Conservation (phyloP, 2,113 vertebrate species). For the Argyrosomus japonicus region DNA sequence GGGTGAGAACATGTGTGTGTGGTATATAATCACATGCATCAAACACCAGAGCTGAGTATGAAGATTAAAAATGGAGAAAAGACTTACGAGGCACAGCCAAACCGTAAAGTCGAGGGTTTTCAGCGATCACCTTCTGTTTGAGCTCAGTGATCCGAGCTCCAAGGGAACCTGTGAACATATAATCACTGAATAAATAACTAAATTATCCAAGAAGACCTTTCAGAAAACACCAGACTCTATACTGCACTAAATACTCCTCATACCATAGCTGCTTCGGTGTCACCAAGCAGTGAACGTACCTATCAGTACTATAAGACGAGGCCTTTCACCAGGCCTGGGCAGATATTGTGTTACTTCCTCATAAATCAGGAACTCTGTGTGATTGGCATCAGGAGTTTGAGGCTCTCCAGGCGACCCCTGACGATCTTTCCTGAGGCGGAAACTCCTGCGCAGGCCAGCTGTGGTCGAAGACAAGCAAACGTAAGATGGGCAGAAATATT, state of each 20-base stretch:
- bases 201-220: not conserved
- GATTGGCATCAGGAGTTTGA: conserved; percentile 68
- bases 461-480: conserved; percentile 26
- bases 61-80: not conserved
- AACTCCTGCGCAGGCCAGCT: conserved; percentile 93
- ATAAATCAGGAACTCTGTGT: conserved; percentile 87
- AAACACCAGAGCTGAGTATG: no score
- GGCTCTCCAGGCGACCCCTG: conserved; percentile 80
- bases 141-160: conserved; percentile 92
- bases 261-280: not conserved
- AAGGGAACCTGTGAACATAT: conserved; percentile 85
- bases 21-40: no score
- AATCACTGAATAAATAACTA: not conserved
- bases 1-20: no score
- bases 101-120: conserved; percentile 91
- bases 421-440: conserved; percentile 88
- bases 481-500: not conserved
- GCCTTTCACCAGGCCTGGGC: conserved; percentile 86
- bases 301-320: conserved; percentile 92
- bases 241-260: no score
- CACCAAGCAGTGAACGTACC: conserved; percentile 80
- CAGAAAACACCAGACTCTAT: not conserved
- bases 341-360: conserved; percentile 92
- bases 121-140: conserved; percentile 93
- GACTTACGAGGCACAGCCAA: conserved; percentile 94